phyloP scores from a whole-genome alignment of 2,888 invertebrate genomes.

The Apeira syringaria region DNA sequence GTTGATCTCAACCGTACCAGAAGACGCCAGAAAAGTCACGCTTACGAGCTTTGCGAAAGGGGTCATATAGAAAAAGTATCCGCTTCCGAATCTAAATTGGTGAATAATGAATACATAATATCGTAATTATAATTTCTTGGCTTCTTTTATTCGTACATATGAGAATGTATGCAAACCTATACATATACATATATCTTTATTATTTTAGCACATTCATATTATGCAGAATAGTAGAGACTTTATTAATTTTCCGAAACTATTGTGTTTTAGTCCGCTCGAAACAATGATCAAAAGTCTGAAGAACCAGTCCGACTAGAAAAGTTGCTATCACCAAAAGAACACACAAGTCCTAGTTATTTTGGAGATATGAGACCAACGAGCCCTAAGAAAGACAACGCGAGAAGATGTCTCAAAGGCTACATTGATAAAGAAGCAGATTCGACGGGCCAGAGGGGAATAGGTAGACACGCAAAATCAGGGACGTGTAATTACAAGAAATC shows the following conservation, averaged over 20 bases:
- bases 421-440: conserved; percentile 9
- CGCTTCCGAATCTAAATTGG: conserved; percentile 53
- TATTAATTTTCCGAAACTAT: no score
- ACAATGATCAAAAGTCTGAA: conserved; percentile 30
- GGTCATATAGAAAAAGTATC: conserved; percentile 39
- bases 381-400: conserved; percentile 21
- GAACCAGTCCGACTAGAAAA: conserved; percentile 27
- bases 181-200: no score
- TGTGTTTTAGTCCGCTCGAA: conserved; percentile 36
- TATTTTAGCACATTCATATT: no score
- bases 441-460: conserved; percentile 3
- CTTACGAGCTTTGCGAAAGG: conserved; percentile 23
- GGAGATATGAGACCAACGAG: conserved; percentile 25
- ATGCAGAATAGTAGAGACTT: no score
- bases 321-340: conserved; percentile 30
- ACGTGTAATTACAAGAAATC: conserved; percentile 45
- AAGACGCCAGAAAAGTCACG: conserved; percentile 13
- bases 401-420: conserved; percentile 10
- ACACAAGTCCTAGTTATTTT: conserved; percentile 16
- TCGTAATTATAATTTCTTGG: no score
- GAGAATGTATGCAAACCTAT: no score
- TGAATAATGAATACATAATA: no score
- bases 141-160: no score
- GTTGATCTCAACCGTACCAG: conserved; percentile 1
- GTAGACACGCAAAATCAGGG: conserved; percentile 10